Evolutionary conservation across 2,113 vertebrate species (phyloP), one percentile per base, ranked within the genome.

Genomic region (Otus sunia): DNA sequence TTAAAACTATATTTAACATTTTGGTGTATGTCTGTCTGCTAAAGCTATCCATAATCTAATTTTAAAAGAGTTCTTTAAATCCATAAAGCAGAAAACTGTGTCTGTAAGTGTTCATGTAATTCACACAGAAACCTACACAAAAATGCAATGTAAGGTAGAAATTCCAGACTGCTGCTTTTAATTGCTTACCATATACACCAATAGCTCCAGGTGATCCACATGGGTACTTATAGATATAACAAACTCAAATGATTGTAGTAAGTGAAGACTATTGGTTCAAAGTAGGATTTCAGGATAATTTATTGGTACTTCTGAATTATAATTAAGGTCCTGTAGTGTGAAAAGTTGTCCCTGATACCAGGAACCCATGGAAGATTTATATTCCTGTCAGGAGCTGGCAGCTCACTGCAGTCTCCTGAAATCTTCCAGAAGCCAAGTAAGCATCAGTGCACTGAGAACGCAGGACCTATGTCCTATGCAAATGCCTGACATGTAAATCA

Each of bases 221-320:
- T 2, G 5, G 4, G 34, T 52, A 12, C 20, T 52, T 29, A 45
- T 8, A 72, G 15, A 59, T 29, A 49, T 5, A 62, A 25, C 4
- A 36, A 39, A n/a, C 49, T 41, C 17, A 80, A 85, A 10, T 49
- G 18, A 19, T 2, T 29, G 10, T 21, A 77, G 37, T 27, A 59
- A 3, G 2, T 29, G 20, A 47, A 49, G 30, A 43, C 4, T 15
- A 4, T 20, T 47, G 0, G 0, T 41, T 75, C 47, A 43, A 47
- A 55, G 15, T 14, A 41, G 15, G 16, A 67, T 76, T 71, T 72
- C 30, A 49, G 32, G 12, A 45, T 22, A 78, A 63, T 52, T 94
- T 90, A 9, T 27, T 25, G 47, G 20, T 67, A 53, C 12, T 80
- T 72, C 12, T 62, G n/a, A 62, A 67, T 11, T 22, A 19, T 58